These are phyloP conservation scores for Phoxinus dragarum DNA, from an alignment of 2,797 vertebrate species.

Conservation along the genomic window DNA sequence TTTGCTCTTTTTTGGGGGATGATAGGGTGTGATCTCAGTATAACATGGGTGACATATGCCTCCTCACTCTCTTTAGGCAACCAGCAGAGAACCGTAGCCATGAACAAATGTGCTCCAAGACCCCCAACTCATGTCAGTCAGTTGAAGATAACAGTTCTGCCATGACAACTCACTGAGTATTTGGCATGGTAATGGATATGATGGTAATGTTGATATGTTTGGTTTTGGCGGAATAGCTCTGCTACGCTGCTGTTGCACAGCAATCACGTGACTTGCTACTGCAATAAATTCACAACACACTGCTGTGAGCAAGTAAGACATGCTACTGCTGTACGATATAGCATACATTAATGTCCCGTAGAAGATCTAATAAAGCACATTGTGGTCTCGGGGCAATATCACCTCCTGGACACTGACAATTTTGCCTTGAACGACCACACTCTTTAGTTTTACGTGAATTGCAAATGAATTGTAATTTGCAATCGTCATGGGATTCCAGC, in stretches of 20 bases:
- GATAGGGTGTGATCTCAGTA: constrained; percentile 20
- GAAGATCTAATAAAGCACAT: neutral
- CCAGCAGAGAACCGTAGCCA: neutral
- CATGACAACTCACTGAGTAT: neutral
- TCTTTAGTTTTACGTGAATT: constrained; percentile 28
- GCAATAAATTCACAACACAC: neutral
- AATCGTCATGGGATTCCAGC: constrained; percentile 8
- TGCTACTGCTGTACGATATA: neutral
- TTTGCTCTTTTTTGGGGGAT: constrained; percentile 36
- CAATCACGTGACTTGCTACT: neutral
- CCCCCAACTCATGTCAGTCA: neutral
- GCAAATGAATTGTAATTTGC: neutral
- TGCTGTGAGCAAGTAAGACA: neutral
- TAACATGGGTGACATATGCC: constrained; percentile 80
- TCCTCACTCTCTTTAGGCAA: constrained; percentile 62
- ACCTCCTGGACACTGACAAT: constrained; percentile 13
- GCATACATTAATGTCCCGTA: no score
- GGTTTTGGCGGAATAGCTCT: neutral
- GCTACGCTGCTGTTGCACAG: neutral
- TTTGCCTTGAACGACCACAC: neutral
- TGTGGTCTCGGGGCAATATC: neutral
- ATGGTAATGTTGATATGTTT: neutral
- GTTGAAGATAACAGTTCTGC: neutral
- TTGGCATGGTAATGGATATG: neutral
- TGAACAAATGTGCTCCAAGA: constrained; percentile 24